Percentiles rank a stretch among this genome's conserved stretches.
phyloP scores from a whole-genome alignment of 2,797 vertebrate genomes.

The Pseudochaenichthys georgianus region DNA sequence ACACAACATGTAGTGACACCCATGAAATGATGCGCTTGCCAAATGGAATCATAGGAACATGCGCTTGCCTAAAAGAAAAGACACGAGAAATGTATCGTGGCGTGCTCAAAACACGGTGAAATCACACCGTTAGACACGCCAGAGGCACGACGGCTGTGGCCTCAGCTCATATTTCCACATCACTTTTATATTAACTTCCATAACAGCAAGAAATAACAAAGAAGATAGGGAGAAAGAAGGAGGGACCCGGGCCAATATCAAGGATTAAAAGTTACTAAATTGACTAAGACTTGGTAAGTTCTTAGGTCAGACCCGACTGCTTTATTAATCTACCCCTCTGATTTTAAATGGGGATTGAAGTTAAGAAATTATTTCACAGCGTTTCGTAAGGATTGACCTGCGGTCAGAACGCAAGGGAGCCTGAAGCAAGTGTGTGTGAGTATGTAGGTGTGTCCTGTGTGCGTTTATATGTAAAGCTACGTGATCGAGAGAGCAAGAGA shows the following conservation, averaged over 20 bases:
- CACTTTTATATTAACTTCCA: slow-evolving; percentile 15
- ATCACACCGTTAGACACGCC: slow-evolving; percentile 43
- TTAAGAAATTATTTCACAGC: slow-evolving; percentile 72
- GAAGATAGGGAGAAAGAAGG: not conserved
- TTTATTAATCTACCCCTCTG: slow-evolving; percentile 42
- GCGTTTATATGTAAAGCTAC: slow-evolving; percentile 8
- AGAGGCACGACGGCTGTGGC: not conserved
- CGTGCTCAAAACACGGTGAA: slow-evolving; percentile 44
- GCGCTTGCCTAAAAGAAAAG: slow-evolving; percentile 15
- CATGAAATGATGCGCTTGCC: slow-evolving; percentile 63
- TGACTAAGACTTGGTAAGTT: slow-evolving; percentile 39
- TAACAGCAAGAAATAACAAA: slow-evolving; percentile 11
- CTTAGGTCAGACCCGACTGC: slow-evolving; percentile 37
- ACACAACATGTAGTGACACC: slow-evolving; percentile 63
- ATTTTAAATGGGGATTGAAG: slow-evolving; percentile 54
- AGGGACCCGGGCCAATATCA: slow-evolving; percentile 8
- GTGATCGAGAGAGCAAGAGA: not conserved
- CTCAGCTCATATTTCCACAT: slow-evolving; percentile 18
- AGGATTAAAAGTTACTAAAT: slow-evolving; percentile 48
- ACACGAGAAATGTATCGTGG: slow-evolving; percentile 19
- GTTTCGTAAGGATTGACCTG: slow-evolving; percentile 79
- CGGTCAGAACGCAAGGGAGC: slow-evolving; percentile 63
- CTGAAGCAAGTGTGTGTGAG: slow-evolving; percentile 47
- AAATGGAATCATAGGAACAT: slow-evolving; percentile 63
- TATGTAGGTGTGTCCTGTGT: slow-evolving; percentile 5